phyloP scores from a whole-genome alignment of 2,888 invertebrate species.

The Drosophila borealis region DNA sequence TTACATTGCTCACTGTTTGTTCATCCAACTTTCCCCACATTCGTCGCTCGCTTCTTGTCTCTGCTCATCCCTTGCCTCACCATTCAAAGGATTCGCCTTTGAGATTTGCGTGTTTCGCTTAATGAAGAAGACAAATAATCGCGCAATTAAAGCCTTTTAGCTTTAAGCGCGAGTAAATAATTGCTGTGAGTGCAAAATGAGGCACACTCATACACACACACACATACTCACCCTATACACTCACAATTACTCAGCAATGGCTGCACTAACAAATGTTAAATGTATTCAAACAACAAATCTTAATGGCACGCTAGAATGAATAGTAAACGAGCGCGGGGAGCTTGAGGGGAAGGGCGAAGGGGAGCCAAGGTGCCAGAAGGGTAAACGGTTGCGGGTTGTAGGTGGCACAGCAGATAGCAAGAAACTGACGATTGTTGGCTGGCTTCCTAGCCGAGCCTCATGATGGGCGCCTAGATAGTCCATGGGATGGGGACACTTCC shows the following conservation, averaged over 20 bases:
- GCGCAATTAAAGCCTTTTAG: conserved; percentile 84
- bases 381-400: conserved; percentile 30
- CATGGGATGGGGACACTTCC: not conserved
- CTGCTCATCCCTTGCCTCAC: not conserved
- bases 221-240: conserved; percentile 23
- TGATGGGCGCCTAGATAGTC: conserved; percentile 11
- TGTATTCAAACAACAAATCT: conserved; percentile 81
- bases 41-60: conserved; percentile 14
- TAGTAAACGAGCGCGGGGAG: conserved; percentile 71
- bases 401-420: conserved; percentile 45
- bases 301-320: conserved; percentile 81
- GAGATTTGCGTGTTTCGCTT: conserved; percentile 82
- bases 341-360: not conserved
- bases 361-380: conserved; percentile 35
- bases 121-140: conserved; percentile 84
- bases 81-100: conserved; percentile 57
- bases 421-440: conserved; percentile 46
- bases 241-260: conserved; percentile 39
- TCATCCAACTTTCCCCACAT: conserved; percentile 13
- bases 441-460: conserved; percentile 34
- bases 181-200: conserved; percentile 77
- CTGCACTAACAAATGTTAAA: conserved; percentile 78
- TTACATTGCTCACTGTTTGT: conserved; percentile 60
- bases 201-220: conserved; percentile 46
- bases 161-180: conserved; percentile 83